Percentiles rank a stretch among this genome's conserved stretches.
Conservation (phyloP, 2,113 vertebrate genomes). For the Psittacus erithacus region DNA sequence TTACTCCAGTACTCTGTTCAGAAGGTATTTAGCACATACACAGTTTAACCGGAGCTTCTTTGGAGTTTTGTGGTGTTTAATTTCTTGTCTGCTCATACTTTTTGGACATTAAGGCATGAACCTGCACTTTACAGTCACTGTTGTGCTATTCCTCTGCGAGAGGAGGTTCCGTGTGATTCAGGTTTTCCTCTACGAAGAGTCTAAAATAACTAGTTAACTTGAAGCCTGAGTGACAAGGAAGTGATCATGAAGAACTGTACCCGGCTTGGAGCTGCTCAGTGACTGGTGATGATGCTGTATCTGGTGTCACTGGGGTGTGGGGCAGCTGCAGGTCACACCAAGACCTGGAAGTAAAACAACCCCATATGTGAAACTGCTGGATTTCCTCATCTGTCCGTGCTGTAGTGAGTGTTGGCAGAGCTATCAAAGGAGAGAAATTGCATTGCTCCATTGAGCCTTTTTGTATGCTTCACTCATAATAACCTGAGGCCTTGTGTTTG, state of each 20-base stretch:
- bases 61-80: neutral
- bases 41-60: neutral
- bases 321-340: neutral
- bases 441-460: neutral
- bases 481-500: rapidly evolving
- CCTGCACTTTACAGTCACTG: neutral
- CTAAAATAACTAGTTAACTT: neutral
- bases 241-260: neutral
- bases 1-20: neutral
- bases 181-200: neutral
- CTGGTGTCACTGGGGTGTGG: neutral
- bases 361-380: neutral
- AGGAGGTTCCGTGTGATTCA: neutral
- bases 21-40: neutral
- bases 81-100: neutral
- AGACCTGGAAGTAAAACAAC: neutral
- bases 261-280: neutral
- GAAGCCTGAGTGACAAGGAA: neutral
- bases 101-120: neutral
- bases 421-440: neutral
- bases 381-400: neutral
- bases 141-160: neutral
- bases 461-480: neutral
- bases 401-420: neutral
- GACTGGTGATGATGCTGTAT: neutral